These are phyloP conservation scores for Macroramphosus scolopax DNA, from an alignment of 2,797 vertebrate genomes.

Conservation along the genomic window DNA sequence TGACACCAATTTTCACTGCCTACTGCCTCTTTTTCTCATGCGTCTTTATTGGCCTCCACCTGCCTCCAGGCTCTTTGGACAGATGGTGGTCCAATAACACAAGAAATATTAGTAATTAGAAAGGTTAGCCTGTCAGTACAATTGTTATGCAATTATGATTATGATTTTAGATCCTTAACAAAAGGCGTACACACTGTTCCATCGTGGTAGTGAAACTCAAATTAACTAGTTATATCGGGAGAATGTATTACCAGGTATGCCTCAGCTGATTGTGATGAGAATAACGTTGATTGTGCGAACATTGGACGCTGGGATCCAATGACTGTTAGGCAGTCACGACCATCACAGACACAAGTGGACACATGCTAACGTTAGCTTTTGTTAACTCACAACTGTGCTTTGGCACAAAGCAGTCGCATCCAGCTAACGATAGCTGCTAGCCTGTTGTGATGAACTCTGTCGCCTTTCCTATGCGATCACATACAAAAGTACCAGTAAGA, in stretches of 20 bases:
- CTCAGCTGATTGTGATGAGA: slow-evolving; percentile 1
- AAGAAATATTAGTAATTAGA: slow-evolving; percentile 30
- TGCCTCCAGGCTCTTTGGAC: slow-evolving; percentile 39
- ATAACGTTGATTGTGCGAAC: slow-evolving; percentile 5
- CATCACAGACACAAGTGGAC: slow-evolving; percentile 45
- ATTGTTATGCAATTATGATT: slow-evolving; percentile 3
- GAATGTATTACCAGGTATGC: too few species aligned
- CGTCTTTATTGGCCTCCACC: slow-evolving; percentile 25
- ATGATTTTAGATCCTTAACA: background rate
- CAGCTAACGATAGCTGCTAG: slow-evolving; percentile 65
- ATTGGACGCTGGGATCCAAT: slow-evolving; percentile 23
- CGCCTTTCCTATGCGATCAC: slow-evolving; percentile 40
- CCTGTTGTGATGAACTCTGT: slow-evolving; percentile 71
- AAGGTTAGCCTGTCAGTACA: slow-evolving; percentile 3
- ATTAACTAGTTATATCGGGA: too few species aligned
- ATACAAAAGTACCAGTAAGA: slow-evolving; percentile 20
- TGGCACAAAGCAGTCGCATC: slow-evolving; percentile 78
- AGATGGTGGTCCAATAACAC: slow-evolving; percentile 45
- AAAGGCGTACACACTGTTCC: too few species aligned
- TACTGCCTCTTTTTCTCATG: slow-evolving; percentile 5
- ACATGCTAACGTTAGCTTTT: slow-evolving; percentile 74
- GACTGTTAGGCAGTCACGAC: slow-evolving; percentile 47
- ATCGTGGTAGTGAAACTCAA: too few species aligned
- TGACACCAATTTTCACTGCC: slow-evolving; percentile 14
- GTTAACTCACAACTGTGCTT: slow-evolving; percentile 63